phyloP scores from a whole-genome alignment of 2,113 vertebrate genomes.

The Bagarius yarrelli region DNA sequence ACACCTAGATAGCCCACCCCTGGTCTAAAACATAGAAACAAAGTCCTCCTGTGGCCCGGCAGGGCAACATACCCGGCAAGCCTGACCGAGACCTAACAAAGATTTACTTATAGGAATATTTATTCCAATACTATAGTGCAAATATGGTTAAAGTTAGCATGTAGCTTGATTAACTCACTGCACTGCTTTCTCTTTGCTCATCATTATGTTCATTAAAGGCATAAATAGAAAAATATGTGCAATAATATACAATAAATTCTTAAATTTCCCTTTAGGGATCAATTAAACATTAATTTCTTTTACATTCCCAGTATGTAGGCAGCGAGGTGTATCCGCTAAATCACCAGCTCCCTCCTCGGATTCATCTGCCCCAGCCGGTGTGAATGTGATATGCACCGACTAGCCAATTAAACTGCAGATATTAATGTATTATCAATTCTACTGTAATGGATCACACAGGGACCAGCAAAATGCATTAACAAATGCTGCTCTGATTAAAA shows the following conservation, averaged over 20 bases:
- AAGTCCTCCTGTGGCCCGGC: too few species aligned
- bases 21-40: too few species aligned
- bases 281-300: background rate
- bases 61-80: too few species aligned
- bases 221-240: background rate
- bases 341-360: background rate
- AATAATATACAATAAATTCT: background rate
- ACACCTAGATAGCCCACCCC: too few species aligned
- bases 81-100: too few species aligned
- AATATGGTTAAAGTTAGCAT: background rate
- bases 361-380: background rate
- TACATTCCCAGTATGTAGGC: background rate
- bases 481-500: background rate
- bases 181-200: background rate
- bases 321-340: background rate
- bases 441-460: background rate
- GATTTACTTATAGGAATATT: too few species aligned
- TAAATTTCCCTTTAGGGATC: background rate
- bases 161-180: background rate
- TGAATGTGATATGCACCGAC: background rate
- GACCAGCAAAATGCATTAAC: background rate
- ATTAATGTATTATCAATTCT: background rate
- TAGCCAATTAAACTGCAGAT: background rate
- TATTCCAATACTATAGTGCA: background rate
- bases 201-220: background rate